A percentile compares a stretch with the other conserved stretches of the same genome.
Conservation (phyloP, 2,797 vertebrate genomes). For the Poecilia gillii region DNA sequence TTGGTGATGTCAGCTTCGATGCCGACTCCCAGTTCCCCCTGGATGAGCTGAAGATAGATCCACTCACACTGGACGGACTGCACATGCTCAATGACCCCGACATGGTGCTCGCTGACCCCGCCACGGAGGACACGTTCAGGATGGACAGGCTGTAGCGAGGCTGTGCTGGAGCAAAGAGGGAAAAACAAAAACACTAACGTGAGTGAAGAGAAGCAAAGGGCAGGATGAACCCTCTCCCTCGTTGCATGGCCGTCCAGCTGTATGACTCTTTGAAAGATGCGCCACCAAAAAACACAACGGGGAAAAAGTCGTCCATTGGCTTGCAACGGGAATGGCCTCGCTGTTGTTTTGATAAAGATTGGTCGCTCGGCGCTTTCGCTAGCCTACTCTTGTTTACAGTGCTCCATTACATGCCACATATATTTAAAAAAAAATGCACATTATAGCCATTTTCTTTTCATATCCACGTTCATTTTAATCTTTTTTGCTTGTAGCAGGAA, state of each 20-base stretch:
- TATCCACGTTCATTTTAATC: conserved; percentile 67
- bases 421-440: conserved; percentile 74
- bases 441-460: conserved; percentile 55
- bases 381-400: conserved; percentile 81
- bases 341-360: conserved; percentile 81
- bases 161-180: conserved; percentile 28
- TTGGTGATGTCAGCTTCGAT: conserved; percentile 95
- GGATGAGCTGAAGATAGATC: conserved; percentile 99
- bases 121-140: conserved; percentile 98
- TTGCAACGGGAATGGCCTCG: conserved; percentile 69
- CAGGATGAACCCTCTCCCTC: conserved; percentile 72
- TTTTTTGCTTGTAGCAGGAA: conserved; percentile 70
- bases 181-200: conserved; percentile 46
- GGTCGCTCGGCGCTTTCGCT: conserved; percentile 87
- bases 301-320: conserved; percentile 69
- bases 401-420: conserved; percentile 77
- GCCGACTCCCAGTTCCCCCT: conserved; percentile 96
- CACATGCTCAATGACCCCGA: conserved; percentile 99
- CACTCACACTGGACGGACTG: conserved; percentile 95
- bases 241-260: conserved; percentile 82
- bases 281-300: conserved; percentile 58
- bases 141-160: conserved; percentile 94
- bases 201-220: conserved; percentile 68
- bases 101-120: conserved; percentile 96
- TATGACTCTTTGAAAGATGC: conserved; percentile 74